Evolutionary conservation across 2,113 vertebrate species (phyloP).

Genomic region (Athene noctua): DNA sequence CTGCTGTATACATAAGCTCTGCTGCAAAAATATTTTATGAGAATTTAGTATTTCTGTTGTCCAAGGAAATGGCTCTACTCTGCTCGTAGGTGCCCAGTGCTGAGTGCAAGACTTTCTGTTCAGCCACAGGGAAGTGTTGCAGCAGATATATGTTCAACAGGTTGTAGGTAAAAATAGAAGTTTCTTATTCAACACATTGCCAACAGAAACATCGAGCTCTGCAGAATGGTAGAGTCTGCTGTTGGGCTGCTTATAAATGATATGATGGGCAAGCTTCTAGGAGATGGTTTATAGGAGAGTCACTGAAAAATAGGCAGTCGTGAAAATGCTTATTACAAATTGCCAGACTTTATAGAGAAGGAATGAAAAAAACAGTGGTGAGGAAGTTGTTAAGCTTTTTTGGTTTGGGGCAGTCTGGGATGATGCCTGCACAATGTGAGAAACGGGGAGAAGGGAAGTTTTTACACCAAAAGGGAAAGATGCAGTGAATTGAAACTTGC

Average conservation of each 20-base stretch:
- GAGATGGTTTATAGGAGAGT: not conserved
- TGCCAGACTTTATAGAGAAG: not conserved
- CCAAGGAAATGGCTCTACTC: not conserved
- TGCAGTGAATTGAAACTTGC: not conserved
- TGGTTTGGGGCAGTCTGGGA: not conserved
- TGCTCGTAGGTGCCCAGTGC: not conserved
- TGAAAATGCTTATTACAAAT: not conserved
- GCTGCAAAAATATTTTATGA: not conserved
- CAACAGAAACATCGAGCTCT: not conserved
- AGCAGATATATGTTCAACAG: not conserved
- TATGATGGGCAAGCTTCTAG: not conserved
- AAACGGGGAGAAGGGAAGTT: rapidly evolving
- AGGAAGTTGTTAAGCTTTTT: not conserved
- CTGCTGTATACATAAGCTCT: not conserved
- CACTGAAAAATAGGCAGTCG: not conserved
- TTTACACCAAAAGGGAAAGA: not conserved
- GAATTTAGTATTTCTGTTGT: not conserved
- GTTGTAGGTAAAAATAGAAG: not conserved
- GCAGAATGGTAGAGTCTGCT: not conserved
- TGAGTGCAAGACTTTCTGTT: not conserved
- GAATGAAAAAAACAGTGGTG: not conserved
- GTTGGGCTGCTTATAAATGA: not conserved
- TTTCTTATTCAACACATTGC: not conserved
- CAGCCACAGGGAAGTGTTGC: not conserved
- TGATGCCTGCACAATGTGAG: not conserved